Evolutionary conservation across 2,797 vertebrate species (phyloP), one percentile per base, ranked within the genome.

Genomic region (Cottoperca gobio): DNA sequence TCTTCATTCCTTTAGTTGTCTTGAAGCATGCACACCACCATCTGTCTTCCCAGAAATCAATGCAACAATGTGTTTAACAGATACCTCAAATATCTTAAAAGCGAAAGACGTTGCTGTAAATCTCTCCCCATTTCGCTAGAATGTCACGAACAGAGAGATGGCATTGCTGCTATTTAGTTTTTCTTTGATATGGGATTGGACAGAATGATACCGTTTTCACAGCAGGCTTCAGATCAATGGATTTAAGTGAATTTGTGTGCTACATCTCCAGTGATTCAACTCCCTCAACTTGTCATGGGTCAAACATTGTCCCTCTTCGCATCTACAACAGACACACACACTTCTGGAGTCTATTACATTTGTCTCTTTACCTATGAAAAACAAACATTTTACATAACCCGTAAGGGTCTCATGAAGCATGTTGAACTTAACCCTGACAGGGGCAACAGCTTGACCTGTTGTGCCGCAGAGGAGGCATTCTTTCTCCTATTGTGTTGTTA

Each of bases 31-130:
- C 92, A 93, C 90, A 84, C 86, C 81, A 93, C 91, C 93, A 94
- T 93, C 92, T 94, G 92, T 95, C 93, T 96, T 95, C 94, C 92
- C 88, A 94, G 92, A 95, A 95, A 91, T 94, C 93, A 93, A 85
- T 88, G 93, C 91, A 92, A 89, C 94, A 95, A 94, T 95, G 90
- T 95, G 94, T 91, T 93, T 89, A 94, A 88, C 95, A 95, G 94
- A 96, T 94, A 93, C 93, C 86, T 94, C 85, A 95, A 94, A 92
- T 93, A 92, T 89, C 90, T 94, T 89, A 94, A 92, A 94, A 94
- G 89, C 78, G 46, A 91, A 93, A 90, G 86, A 85, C 90, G 88
- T 84, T 79, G 92, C 88, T 86, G 91, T 95, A 95, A 95, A 95
- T 95, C 94, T 91, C 89, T 94, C 94, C 93, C 62, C 26, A 73